Evolutionary conservation across 2,113 vertebrate species (phyloP), one percentile per base, ranked within the genome.

Genomic region (Speoplatyrhinus poulsoni): DNA sequence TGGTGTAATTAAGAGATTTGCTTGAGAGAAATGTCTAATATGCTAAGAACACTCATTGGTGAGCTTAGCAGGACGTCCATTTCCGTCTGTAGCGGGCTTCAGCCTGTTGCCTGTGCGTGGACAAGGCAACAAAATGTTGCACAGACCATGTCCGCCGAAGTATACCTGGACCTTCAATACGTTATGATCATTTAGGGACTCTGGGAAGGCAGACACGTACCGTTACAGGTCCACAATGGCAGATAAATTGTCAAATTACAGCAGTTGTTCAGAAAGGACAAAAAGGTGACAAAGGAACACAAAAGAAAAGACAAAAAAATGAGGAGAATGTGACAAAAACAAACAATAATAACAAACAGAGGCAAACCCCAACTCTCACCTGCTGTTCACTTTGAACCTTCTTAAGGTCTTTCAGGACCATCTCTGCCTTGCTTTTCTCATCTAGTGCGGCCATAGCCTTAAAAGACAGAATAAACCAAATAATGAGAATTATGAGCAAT

Each of bases 391-490:
- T 94, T 66, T 94, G 94, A 56, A 92, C 85, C 75, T 90, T 92
- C 84, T 94, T 91, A 33, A 98, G 88, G 57, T 95, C 93, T 68
- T 83, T 95, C 70, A 99, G 90, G 11, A 93, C 91, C 60, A 88
- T 90, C 75, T 98, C 95, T 1, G 95, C 90, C 65, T 90, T 93
- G 26, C 90, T 90, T 72, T 94, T 98, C 80, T 98, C 95, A 70
- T 96, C 96, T 53, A 99, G 66, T 0, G 93, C 95, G 73, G 81
- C 91, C 77, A 93, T 96, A 7, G 95, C 95, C 97, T 98, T 73
- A 69, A 16, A 66, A 19, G 41, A 46, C 4, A 0, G 16, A 19
- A 13, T 33, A 41, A 78, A 4, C 49, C 69, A 9, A 73, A 32
- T 8, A 56, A 0, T 59, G 16, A 71, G 61, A 60, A 32, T 60